phyloP scores from a whole-genome alignment of 2,113 vertebrate genomes.

The Paradisaea rubra region DNA sequence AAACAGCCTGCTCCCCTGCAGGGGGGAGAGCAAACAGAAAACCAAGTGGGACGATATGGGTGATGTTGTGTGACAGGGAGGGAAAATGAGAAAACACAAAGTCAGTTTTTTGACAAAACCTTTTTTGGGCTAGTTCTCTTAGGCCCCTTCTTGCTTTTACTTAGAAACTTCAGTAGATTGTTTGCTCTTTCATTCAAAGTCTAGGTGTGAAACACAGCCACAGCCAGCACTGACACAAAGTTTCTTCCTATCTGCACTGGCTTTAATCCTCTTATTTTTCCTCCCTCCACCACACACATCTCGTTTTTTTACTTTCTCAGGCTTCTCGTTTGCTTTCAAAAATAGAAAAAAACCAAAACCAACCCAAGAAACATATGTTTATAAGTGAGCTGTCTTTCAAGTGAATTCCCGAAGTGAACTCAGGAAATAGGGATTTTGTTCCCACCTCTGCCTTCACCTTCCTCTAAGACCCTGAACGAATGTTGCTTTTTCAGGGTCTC shows the following conservation, averaged over 20 bases:
- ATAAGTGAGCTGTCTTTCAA: not conserved
- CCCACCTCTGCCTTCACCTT: not conserved
- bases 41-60: not conserved
- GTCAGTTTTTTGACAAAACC: not conserved
- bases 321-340: not conserved
- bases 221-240: not conserved
- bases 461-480: not conserved
- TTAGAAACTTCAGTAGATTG: not conserved
- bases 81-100: not conserved
- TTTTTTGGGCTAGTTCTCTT: not conserved
- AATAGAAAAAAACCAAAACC: not conserved
- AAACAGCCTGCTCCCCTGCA: not conserved
- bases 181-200: not conserved
- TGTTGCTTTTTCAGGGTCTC: accelerated
- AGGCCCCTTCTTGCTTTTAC: not conserved
- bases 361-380: not conserved
- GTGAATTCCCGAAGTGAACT: not conserved
- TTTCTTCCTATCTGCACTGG: not conserved
- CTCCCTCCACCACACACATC: not conserved
- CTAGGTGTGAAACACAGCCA: not conserved
- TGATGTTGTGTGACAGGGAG: not conserved
- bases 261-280: not conserved
- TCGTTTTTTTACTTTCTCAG: not conserved
- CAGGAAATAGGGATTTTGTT: not conserved
- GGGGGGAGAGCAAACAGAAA: not conserved